Evolutionary conservation across 2,888 invertebrate genomes (phyloP).

Genomic region (Agrochola lota): DNA sequence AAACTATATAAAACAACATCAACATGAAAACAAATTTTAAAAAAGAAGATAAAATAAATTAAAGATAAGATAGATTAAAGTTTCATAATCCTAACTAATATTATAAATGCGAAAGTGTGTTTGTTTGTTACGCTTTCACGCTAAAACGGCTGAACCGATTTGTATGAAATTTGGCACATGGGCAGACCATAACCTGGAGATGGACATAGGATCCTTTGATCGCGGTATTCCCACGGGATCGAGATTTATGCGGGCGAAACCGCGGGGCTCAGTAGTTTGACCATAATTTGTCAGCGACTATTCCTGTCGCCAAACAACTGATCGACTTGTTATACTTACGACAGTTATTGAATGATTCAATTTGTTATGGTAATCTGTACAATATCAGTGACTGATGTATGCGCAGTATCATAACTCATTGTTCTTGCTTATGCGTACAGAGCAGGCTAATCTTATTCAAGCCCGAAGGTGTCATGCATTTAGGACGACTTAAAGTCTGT

Average conservation of each 20-base stretch:
- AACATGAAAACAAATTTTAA: too few relatives aligned
- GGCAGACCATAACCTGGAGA: too few relatives aligned
- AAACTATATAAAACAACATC: too few relatives aligned
- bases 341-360: constrained; percentile 74
- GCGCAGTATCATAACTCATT: constrained; percentile 73
- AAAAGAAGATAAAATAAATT: too few relatives aligned
- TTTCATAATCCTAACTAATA: constrained; percentile 40
- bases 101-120: too few relatives aligned
- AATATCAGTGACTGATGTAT: constrained; percentile 74
- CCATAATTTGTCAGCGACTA: constrained; percentile 63
- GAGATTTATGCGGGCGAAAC: too few relatives aligned
- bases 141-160: too few relatives aligned
- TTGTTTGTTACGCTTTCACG: too few relatives aligned
- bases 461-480: constrained; percentile 78
- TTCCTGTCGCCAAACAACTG: constrained; percentile 64
- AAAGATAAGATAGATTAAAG: too few relatives aligned
- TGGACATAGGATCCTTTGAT: too few relatives aligned
- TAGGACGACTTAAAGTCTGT: constrained; percentile 78
- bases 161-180: too few relatives aligned
- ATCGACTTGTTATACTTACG: constrained; percentile 70
- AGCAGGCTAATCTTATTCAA: constrained; percentile 79
- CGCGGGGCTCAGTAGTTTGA: constrained; percentile 34
- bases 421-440: constrained; percentile 75
- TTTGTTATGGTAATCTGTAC: constrained; percentile 75
- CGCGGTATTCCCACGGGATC: too few relatives aligned